phyloP scores from a whole-genome alignment of 2,113 vertebrate genomes.

The Glaucidium brasilianum region DNA sequence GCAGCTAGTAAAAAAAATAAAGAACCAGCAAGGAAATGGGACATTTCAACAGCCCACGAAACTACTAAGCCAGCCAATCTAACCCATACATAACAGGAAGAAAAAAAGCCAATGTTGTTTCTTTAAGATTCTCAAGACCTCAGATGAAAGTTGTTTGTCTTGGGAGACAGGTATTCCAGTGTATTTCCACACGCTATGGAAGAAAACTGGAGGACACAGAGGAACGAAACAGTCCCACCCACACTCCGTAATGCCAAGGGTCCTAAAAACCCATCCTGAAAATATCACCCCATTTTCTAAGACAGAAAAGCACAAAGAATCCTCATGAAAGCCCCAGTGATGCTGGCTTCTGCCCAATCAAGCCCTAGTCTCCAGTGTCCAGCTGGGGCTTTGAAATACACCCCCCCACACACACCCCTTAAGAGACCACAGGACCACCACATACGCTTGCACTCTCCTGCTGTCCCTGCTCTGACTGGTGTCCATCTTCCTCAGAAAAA shows the following conservation, averaged over 20 bases:
- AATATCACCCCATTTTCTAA: neutral
- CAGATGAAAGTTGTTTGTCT: neutral
- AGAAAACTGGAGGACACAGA: neutral
- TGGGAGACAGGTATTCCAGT: neutral
- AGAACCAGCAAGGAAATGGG: neutral
- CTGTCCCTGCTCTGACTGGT: neutral
- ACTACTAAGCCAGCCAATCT: neutral
- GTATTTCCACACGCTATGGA: neutral
- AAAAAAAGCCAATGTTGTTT: neutral
- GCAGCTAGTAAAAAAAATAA: neutral
- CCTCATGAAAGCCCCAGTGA: fast-evolving
- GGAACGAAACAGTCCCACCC: neutral
- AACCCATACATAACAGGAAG: neutral
- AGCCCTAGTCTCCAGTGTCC: neutral
- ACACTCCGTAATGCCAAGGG: neutral
- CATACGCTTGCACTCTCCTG: fast-evolving
- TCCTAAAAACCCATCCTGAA: neutral
- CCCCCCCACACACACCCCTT: no score
- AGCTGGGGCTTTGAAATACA: neutral
- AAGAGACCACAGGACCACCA: neutral
- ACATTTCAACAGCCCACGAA: neutral
- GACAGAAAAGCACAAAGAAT: neutral
- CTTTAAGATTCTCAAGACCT: neutral
- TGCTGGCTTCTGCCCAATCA: neutral
- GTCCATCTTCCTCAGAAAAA: neutral